Percentiles rank a stretch among this genome's conserved stretches.
These are phyloP conservation scores for Pocillopora verrucosa DNA, from an alignment of 64 coral and sea anemone species.

Conservation along the genomic window DNA sequence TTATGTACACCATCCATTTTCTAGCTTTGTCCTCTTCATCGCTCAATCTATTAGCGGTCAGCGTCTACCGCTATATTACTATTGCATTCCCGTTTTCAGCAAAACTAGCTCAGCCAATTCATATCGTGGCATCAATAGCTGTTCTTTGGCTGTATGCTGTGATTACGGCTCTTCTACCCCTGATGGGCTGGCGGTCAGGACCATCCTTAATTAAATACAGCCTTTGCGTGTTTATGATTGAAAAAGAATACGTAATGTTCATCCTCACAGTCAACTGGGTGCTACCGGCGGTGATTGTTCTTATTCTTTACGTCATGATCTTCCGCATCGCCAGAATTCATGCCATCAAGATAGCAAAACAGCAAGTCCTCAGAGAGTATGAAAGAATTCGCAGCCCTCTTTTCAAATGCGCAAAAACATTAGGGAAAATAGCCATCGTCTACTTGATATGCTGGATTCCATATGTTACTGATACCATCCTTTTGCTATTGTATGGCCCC, in stretches of 20 bases:
- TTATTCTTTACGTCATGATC: conserved; percentile 52
- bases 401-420: conserved; percentile 72
- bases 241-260: conserved; percentile 34
- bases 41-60: conserved; percentile 47
- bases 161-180: conserved; percentile 14
- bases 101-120: conserved; percentile 3
- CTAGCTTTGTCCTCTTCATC: conserved; percentile 45
- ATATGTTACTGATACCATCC: conserved; percentile 46
- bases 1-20: conserved; percentile 44
- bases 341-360: conserved; percentile 49
- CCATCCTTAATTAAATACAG: not conserved
- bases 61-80: conserved; percentile 57
- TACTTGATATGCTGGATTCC: conserved; percentile 85
- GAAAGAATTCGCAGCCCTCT: conserved; percentile 48
- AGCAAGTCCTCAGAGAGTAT: conserved; percentile 40
- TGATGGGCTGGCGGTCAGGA: conserved; percentile 55
- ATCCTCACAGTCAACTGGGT: conserved; percentile 55
- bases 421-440: conserved; percentile 75
- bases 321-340: conserved; percentile 63
- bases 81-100: conserved; percentile 49
- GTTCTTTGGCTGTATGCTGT: conserved; percentile 43
- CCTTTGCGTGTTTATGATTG: not conserved
- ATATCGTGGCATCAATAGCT: not conserved
- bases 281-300: conserved; percentile 31
- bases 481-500: not conserved